Evolutionary conservation across 2,888 invertebrate species (phyloP), one percentile per base, ranked within the genome.

Genomic region (Dryobota labecula): DNA sequence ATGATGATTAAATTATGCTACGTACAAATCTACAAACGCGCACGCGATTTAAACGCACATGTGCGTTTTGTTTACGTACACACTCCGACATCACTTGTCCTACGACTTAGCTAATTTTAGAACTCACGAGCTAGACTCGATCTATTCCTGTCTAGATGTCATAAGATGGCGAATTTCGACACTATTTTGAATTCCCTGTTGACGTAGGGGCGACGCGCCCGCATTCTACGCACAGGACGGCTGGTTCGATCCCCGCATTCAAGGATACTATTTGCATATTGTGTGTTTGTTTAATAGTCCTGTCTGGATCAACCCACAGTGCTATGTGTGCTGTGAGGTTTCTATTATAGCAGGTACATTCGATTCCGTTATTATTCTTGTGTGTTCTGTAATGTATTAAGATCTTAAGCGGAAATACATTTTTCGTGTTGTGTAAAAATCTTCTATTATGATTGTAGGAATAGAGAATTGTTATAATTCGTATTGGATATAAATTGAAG

Each of bases 391-490:
- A 68, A 78, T 78, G 65, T 86, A 82, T 81, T 81, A 87, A 87
- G 90, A 85, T 92, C 89, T 89, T 90, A 90, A 90, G 82, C 88
- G 88, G 85, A 92, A 91, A 85, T 63, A 93, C 92, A 93, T 82
- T 79, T 80, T 72, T 73, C 69, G n/a, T 13, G 5, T 27, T 61
- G 53, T 53, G n/a, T 63, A 20, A n/a, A 38, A 53, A 11, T 5
- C 27, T 47, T 20, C 11, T 11, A 15, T 5, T 43, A n/a, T 11
- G 15, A 33, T 24, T n/a, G 2, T 54, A 18, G 38, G 0, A 15
- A 41, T n/a, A 24, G 1, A 41, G 24, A 11, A n/a, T 24, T 30
- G n/a, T n/a, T 41, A 47, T 33, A 27, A 43, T 20, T 57, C 43
- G 30, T 41, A 24, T 38, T 45, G 13, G 43, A 36, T 13, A 7